Conservation (phyloP, 2,113 vertebrate genomes). For the Podilymbus podiceps region DNA sequence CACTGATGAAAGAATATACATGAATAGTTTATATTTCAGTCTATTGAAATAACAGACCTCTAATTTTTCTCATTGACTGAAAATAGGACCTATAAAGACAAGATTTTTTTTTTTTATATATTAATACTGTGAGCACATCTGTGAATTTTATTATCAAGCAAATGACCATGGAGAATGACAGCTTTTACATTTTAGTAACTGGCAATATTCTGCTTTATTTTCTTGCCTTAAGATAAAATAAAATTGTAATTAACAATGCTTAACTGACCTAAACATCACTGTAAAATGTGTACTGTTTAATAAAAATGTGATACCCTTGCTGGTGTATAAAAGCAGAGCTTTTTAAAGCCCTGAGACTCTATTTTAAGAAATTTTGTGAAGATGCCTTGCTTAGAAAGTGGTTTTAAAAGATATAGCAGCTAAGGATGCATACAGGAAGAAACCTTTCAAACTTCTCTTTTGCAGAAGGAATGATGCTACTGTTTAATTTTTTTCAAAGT, state of each 20-base stretch:
- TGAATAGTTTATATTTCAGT: constrained; percentile 64
- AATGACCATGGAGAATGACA: constrained; percentile 57
- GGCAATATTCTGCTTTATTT: constrained; percentile 26
- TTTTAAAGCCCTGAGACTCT: neutral
- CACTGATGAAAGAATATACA: constrained; percentile 42
- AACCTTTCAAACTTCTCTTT: neutral
- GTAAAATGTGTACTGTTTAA: neutral
- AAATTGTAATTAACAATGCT: constrained; percentile 55
- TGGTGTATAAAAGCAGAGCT: neutral
- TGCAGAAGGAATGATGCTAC: neutral
- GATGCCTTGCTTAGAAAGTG: neutral
- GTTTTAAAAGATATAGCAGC: neutral
- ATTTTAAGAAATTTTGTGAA: neutral
- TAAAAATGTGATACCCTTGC: neutral
- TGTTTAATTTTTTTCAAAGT: neutral
- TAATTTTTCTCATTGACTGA: constrained; percentile 53
- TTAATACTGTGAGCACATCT: constrained; percentile 55
- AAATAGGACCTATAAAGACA: constrained; percentile 51
- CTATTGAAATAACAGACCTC: constrained; percentile 45
- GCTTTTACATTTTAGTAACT: constrained; percentile 55
- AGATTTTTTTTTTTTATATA: constrained; percentile 14
- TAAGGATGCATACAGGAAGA: neutral
- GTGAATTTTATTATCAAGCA: constrained; percentile 60
- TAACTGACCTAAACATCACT: constrained; percentile 50
- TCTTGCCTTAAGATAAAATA: constrained; percentile 46